Conservation (phyloP, 2,888 invertebrate species). For the Dasypolia templi region DNA sequence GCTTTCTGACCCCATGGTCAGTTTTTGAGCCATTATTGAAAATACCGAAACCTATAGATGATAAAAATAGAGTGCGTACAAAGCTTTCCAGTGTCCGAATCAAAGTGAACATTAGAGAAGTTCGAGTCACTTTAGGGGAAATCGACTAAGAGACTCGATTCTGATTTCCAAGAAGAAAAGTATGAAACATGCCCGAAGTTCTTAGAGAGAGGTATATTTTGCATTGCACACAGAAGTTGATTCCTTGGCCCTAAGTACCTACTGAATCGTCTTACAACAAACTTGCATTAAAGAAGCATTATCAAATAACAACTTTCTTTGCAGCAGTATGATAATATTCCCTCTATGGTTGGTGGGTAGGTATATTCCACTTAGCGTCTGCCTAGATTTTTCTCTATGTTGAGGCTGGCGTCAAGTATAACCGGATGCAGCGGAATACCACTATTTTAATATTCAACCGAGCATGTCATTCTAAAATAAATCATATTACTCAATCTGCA, state of each 20-base stretch:
- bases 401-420: neutral
- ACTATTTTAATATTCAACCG: neutral
- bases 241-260: too few species aligned
- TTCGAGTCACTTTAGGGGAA: too few species aligned
- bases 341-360: neutral
- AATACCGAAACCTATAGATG: neutral
- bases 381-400: neutral
- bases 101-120: too few species aligned
- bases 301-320: neutral
- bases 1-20: neutral
- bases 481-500: constrained; percentile 51
- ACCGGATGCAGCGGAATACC: neutral
- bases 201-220: neutral
- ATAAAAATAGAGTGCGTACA: neutral
- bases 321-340: neutral
- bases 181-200: neutral
- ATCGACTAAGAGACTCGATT: neutral
- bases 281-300: neutral
- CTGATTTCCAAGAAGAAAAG: neutral
- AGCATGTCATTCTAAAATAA: constrained; percentile 35
- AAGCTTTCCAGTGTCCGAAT: neutral
- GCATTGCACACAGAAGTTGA: too few species aligned
- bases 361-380: too few species aligned
- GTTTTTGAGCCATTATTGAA: neutral
- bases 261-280: neutral